phyloP scores from a whole-genome alignment of 2,888 invertebrate species.

The Gonocerus acuteangulatus region DNA sequence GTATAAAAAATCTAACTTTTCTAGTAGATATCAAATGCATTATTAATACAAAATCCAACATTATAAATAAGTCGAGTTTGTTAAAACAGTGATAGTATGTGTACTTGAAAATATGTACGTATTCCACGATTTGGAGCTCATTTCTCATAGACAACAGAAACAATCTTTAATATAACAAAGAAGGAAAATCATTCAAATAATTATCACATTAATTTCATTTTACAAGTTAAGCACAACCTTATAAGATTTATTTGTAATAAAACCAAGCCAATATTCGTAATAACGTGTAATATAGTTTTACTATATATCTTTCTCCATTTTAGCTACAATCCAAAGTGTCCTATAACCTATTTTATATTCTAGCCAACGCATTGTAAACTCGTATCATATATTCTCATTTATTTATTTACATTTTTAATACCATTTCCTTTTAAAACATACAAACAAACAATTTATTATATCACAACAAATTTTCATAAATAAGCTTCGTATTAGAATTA shows the following conservation, averaged over 20 bases:
- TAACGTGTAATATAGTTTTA: constrained; percentile 30
- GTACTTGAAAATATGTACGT: constrained; percentile 26
- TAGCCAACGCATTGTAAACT: constrained; percentile 22
- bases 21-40: constrained; percentile 35
- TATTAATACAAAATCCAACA: constrained; percentile 33
- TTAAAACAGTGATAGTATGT: constrained; percentile 30
- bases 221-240: constrained; percentile 35
- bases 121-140: constrained; percentile 30
- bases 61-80: constrained; percentile 32
- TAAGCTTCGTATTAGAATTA: constrained; percentile 17
- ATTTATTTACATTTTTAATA: constrained; percentile 19
- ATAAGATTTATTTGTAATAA: constrained; percentile 24
- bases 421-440: constrained; percentile 12
- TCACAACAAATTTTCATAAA: constrained; percentile 26
- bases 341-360: constrained; percentile 23
- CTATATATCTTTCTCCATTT: constrained; percentile 23
- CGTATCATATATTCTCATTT: constrained; percentile 20
- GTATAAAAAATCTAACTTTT: constrained; percentile 34
- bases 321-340: constrained; percentile 23
- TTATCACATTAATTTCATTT: constrained; percentile 34
- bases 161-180: constrained; percentile 7
- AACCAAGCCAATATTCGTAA: constrained; percentile 26
- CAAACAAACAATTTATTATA: constrained; percentile 24
- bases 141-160: constrained; percentile 27
- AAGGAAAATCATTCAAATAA: constrained; percentile 27